phyloP scores from a whole-genome alignment of 1,140 invertebrate genomes.

The Cydia pomonella region DNA sequence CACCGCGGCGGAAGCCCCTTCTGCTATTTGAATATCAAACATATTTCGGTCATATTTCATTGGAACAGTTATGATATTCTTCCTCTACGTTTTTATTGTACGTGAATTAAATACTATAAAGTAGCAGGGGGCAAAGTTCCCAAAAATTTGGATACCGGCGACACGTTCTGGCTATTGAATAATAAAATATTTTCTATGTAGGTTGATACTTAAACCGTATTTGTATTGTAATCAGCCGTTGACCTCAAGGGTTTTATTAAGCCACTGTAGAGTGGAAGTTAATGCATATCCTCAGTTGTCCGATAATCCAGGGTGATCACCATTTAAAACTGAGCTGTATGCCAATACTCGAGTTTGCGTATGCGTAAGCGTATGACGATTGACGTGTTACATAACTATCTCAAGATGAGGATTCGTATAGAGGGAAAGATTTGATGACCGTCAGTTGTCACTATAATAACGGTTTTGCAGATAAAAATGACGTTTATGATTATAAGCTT shows the following conservation, averaged over 20 bases:
- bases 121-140: constrained; percentile 45
- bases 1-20: constrained; percentile 73
- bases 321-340: too few species aligned
- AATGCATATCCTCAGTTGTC: not conserved
- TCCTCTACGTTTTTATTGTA: constrained; percentile 69
- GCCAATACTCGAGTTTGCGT: too few species aligned
- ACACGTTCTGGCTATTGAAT: constrained; percentile 39
- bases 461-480: too few species aligned
- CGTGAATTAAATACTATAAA: constrained; percentile 61
- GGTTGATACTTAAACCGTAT: constrained; percentile 36
- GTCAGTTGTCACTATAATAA: too few species aligned
- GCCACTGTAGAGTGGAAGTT: not conserved
- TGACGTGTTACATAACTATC: too few species aligned
- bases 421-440: too few species aligned
- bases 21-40: constrained; percentile 78
- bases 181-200: constrained; percentile 35
- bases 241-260: constrained; percentile 26
- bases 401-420: too few species aligned
- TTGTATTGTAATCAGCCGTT: constrained; percentile 40
- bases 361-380: too few species aligned
- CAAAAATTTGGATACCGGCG: constrained; percentile 36
- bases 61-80: constrained; percentile 78
- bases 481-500: too few species aligned
- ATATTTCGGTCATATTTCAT: constrained; percentile 77
- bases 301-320: not conserved